A percentile compares a stretch with the other conserved stretches of the same genome.
Evolutionary conservation across 2,888 invertebrate genomes (phyloP).

Genomic region (Caenorhabditis sulstoni): DNA sequence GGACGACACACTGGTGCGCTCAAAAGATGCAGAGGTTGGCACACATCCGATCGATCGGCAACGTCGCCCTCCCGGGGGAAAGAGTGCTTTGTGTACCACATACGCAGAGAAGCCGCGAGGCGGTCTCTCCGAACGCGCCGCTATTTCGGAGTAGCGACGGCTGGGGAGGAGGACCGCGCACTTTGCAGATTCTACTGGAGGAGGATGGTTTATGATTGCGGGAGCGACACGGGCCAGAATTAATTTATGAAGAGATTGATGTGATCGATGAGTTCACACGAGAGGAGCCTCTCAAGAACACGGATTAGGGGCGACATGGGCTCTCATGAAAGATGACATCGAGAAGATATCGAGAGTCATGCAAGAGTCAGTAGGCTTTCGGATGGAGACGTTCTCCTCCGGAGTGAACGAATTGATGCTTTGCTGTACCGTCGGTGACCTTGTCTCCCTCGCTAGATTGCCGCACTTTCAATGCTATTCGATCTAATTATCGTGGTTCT

Average conservation of each 20-base stretch:
- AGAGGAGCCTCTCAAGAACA: background rate
- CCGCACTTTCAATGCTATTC: conserved; percentile 19
- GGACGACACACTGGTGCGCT: conserved; percentile 40
- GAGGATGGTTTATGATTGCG: conserved; percentile 50
- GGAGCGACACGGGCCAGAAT: background rate
- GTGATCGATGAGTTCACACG: background rate
- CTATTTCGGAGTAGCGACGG: conserved; percentile 29
- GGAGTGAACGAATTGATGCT: background rate
- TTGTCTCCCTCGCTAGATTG: conserved; percentile 4
- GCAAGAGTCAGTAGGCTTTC: no score
- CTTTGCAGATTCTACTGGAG: conserved; percentile 48
- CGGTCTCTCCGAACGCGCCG: conserved; percentile 43
- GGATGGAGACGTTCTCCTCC: no score
- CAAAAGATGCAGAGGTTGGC: conserved; percentile 53
- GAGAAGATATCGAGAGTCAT: no score
- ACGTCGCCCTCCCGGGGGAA: conserved; percentile 14
- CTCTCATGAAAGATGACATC: no score
- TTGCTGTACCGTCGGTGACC: background rate
- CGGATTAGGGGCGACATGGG: no score
- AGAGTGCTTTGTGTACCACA: conserved; percentile 52
- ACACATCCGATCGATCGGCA: conserved; percentile 54
- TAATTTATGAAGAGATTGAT: background rate
- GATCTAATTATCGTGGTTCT: background rate
- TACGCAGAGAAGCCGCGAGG: conserved; percentile 25
- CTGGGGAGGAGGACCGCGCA: conserved; percentile 38